Evolutionary conservation across 1,140 invertebrate genomes (phyloP), one percentile per base, ranked within the genome.

Genomic region (Apis cerana): DNA sequence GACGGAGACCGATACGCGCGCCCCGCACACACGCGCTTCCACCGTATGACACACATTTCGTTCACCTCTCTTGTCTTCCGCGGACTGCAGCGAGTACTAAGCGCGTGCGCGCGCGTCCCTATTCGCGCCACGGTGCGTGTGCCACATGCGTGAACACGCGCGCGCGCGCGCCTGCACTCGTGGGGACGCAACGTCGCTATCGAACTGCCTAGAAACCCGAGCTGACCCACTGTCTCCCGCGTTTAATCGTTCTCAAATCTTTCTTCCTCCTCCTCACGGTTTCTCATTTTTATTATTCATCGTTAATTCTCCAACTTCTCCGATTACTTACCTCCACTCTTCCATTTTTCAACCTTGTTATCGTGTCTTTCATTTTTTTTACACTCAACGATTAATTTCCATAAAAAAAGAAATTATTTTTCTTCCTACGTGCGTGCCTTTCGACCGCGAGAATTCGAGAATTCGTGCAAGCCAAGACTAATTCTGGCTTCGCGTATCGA

Each of bases 41-140:
- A 64, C 80, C 76, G 75, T 80, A 80, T 91, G 91, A 90, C 91
- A 91, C 72, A 91, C 90, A 91, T 91, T 89, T 91, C 84, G 82
- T 76, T 89, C 75, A 87, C 78, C 74, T 82, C 80, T 82, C 80
- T 58, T 67, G 71, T 81, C 85, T 89, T 89, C 85, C 83, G 85
- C 79, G 83, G 87, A 86, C 77, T 84, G 71, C 62, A 48, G 50
- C 82, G 79, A 54, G 62, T 75, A 80, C 56, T 74, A 68, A 71
- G 75, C 69, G 68, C 61, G 58, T 8, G 13, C 50, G n/a, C 19
- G 67, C 62, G 54, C 69, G 50, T 19, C 23, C 76, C 58, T 27
- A 21, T 52, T 43, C 76, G 74, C 65, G 59, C 76, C 76, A 59
- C 33, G 33, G 5, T 43, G 33, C 3, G 27, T 7, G 33, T 43